These are phyloP conservation scores for Myotis findleyi DNA, from an alignment of 2,797 vertebrate species.

Conservation along the genomic window DNA sequence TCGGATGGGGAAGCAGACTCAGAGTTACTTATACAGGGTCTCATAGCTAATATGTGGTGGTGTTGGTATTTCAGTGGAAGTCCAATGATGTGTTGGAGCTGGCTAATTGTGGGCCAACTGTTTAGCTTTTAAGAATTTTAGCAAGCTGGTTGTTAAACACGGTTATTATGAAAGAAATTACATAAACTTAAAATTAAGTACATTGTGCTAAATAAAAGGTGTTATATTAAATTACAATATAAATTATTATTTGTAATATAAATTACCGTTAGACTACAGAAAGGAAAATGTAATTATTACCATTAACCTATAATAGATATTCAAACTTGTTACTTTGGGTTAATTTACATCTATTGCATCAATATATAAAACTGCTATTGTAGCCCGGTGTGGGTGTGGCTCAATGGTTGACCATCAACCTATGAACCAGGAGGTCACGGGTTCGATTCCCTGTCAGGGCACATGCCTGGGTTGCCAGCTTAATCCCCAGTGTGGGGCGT, in stretches of 20 bases:
- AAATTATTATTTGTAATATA: constrained; percentile 25
- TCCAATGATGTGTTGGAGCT: not conserved
- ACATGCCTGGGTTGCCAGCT: too few species aligned
- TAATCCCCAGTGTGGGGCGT: too few species aligned
- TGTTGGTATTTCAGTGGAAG: constrained; percentile 10
- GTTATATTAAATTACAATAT: not conserved
- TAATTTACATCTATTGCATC: not conserved
- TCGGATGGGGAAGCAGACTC: not conserved
- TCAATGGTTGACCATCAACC: too few species aligned
- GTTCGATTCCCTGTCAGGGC: too few species aligned
- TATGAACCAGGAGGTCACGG: too few species aligned
- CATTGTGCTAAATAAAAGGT: constrained; percentile 35
- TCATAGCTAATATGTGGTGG: not conserved
- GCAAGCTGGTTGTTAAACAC: not conserved
- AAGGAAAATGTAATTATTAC: not conserved
- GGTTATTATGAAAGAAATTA: constrained; percentile 1
- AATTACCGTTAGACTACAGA: not conserved
- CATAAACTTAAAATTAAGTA: not conserved
- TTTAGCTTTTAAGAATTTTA: constrained; percentile 53
- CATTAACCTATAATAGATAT: not conserved
- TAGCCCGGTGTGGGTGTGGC: too few species aligned
- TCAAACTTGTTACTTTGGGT: not conserved
- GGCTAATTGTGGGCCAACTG: not conserved
- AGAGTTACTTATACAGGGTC: constrained; percentile 7
- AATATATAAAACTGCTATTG: not conserved